Base-by-base conservation (phyloP, 2,888 invertebrate species). In the Arctia plantaginis region DNA sequence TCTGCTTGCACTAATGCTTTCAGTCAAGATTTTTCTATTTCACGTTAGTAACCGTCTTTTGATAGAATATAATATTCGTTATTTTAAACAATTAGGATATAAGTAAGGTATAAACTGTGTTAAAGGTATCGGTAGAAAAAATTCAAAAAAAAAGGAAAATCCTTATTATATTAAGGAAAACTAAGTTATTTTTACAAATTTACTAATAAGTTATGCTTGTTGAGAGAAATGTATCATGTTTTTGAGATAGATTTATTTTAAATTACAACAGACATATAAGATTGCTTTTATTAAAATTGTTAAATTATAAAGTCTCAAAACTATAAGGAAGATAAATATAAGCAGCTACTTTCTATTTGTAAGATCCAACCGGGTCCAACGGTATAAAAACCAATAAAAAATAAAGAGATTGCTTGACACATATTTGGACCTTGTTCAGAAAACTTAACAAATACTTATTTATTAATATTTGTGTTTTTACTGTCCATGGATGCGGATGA, bases 1-100 rank as follows among this genome's bases (percentile, higher is more conserved):
- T 83, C 67, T 74, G 77, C 81, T 76, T 77, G 72, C 75, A 70
- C 71, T 75, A 68, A 69, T 39, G 51, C 72, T n/a, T 66, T 33
- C 20, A 71, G 47, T 67, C 47, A 23, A 66, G 15, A n/a, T n/a
- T 23, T n/a, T 23, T 30, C 59, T 69, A 12, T 30, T 59, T 41
- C 27, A 27, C 13, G 13, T 27, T 51, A 51, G 8, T 51, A 51
- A 23, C 20, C 7, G 8, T 51, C 3, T 59, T 4, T 59, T 59
- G 27, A 59, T 15, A 59, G 13, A 15, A 6, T 59, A 27, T 27
- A 55, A n/a, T 55, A 27, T 55, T n/a, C 23, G 55, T 55, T 23
- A 23, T 47, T 23, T 23, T 10, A 23, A 7, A 51, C 23, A 55
- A 12, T 10, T 4, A 55, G n/a, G 3, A 55, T 55, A 55, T 23